Base-by-base conservation (phyloP, 2,888 invertebrate species). In the Meganola albula region DNA sequence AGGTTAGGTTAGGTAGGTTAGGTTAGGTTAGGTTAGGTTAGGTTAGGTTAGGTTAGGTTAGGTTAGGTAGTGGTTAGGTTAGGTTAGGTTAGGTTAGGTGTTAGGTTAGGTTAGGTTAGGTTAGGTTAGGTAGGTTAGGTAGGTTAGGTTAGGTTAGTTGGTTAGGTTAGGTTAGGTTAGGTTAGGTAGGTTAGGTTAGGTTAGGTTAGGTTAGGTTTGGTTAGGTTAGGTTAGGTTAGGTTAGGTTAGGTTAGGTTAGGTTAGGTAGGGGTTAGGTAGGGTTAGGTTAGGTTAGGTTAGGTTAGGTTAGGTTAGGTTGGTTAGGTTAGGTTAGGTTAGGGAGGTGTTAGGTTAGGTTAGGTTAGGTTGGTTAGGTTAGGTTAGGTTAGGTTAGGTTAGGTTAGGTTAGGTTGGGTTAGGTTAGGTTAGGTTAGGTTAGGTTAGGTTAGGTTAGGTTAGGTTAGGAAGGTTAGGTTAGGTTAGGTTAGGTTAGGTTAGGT, bases 11-110 rank as follows among this genome's bases (percentile, higher is more conserved):
- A n/a, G n/a, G n/a, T 38, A 40, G 48, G 46, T 43, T 43, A 40
- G 46, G 43, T 47, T 43, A 44, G 48, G 48, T 47, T 48, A 48
- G 48, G 48, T 48, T 47, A 48, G 48, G 48, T 48, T 48, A 48
- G 48, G 48, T 48, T 48, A 48, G 48, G 47, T 48, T 48, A 48
- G 48, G 48, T 48, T 48, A 48, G 48, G 48, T 48, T 48, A 48
- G 48, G 42, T 42, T 42, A 42, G 38, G 42, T 42, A 37, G 35
- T 37, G 42, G 37, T 44, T 38, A 38, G 40, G 44, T 44, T 44
- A 44, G 44, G 40, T 44, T 44, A 45, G 45, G 41, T 45, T 45
- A 45, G 45, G 45, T 45, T 45, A 41, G 41, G n/a, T n/a, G 44
- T 40, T 44, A 40, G 40, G 45, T 45, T 44, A 44, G 44, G 40